These are phyloP conservation scores for Telmatochromis sp. DNA, from an alignment of 2,113 vertebrate genomes.

Conservation along the genomic window DNA sequence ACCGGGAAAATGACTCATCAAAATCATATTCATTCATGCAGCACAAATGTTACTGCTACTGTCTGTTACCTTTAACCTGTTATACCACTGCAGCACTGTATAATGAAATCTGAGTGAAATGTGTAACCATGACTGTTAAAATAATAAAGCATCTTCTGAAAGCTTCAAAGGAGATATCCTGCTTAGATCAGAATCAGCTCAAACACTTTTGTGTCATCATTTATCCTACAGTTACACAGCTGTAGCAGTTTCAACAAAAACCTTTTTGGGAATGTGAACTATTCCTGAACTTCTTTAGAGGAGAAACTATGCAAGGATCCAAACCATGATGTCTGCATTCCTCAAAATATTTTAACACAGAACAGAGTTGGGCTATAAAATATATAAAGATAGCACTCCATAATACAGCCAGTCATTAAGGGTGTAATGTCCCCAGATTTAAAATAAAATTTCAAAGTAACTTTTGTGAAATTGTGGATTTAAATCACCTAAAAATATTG, in stretches of 20 bases:
- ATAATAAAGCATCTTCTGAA: background rate
- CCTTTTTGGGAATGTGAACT: background rate
- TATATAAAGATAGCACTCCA: background rate
- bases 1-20: slow-evolving; percentile 3
- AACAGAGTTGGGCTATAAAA: background rate
- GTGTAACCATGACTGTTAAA: background rate
- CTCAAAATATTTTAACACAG: background rate
- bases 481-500: background rate
- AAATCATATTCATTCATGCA: background rate
- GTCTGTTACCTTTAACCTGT: background rate
- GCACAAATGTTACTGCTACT: background rate
- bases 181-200: background rate
- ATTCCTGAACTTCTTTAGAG: background rate
- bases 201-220: background rate
- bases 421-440: background rate
- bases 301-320: background rate
- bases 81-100: background rate
- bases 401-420: background rate
- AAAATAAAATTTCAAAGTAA: background rate
- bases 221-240: background rate
- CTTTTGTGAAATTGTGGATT: background rate
- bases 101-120: background rate
- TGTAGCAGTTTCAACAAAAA: background rate
- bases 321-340: background rate
- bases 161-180: background rate